phyloP scores from a whole-genome alignment of 1,140 invertebrate species.

The Polypedilum pembai region DNA sequence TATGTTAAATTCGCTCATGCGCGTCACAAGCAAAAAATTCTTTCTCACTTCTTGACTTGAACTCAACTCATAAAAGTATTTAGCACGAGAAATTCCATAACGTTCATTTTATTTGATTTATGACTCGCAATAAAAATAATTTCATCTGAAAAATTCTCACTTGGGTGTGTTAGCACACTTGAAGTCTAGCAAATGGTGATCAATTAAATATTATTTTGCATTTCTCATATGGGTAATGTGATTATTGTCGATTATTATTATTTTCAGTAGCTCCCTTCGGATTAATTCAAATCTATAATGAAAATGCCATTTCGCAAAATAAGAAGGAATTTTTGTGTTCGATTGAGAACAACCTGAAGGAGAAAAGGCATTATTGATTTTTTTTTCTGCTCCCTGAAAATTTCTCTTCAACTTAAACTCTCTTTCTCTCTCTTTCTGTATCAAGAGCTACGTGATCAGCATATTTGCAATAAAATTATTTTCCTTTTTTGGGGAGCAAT shows the following conservation, averaged over 20 bases:
- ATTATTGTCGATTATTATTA: background rate
- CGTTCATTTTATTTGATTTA: slow-evolving; percentile 23
- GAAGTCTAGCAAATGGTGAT: background rate
- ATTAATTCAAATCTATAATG: slow-evolving; percentile 26
- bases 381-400: background rate
- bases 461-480: slow-evolving; percentile 25
- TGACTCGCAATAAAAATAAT: background rate
- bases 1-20: background rate
- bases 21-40: background rate
- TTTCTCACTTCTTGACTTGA: background rate
- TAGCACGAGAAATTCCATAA: slow-evolving; percentile 20
- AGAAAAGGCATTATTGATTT: slow-evolving; percentile 15
- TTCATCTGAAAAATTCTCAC: background rate
- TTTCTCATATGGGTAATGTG: background rate
- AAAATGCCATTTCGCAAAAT: slow-evolving; percentile 20
- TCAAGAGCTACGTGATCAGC: slow-evolving; percentile 7
- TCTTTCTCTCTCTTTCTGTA: background rate
- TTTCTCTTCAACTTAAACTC: background rate
- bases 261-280: background rate
- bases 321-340: background rate
- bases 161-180: background rate
- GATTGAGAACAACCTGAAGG: slow-evolving; percentile 8
- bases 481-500: background rate
- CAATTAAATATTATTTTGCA: slow-evolving; percentile 27
- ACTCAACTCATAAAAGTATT: background rate